Conservation (phyloP, 2,888 invertebrate species). For the Heteromyza rotundicornis region DNA sequence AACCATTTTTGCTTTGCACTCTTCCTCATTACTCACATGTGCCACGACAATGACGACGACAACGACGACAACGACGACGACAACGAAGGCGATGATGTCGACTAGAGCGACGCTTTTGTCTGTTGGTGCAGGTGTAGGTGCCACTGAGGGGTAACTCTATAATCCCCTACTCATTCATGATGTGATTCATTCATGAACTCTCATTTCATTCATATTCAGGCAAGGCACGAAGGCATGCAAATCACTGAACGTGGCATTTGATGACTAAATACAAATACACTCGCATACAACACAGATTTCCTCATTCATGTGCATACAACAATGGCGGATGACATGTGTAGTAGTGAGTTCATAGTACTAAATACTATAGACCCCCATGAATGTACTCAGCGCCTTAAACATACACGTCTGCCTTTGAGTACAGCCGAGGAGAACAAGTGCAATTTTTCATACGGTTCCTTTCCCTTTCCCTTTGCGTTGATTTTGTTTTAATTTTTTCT, state of each 20-base stretch:
- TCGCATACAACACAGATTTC: neutral
- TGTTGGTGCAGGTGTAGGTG: conserved; percentile 18
- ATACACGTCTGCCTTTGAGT: too few species aligned
- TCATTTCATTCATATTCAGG: conserved; percentile 41
- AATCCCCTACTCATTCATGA: conserved; percentile 23
- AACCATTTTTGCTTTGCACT: too few species aligned
- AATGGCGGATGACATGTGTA: neutral
- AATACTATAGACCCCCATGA: neutral
- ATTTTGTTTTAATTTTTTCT: too few species aligned
- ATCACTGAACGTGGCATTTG: too few species aligned
- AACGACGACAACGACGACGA: conserved; percentile 1
- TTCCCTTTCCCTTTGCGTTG: too few species aligned
- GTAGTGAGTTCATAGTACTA: neutral
- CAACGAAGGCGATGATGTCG: conserved; percentile 15
- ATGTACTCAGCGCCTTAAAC: too few species aligned
- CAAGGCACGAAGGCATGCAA: neutral
- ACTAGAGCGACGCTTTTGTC: conserved; percentile 12
- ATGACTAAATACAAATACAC: neutral
- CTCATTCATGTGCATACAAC: too few species aligned
- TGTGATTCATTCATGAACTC: conserved; percentile 49
- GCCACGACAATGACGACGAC: conserved; percentile 12
- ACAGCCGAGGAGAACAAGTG: too few species aligned
- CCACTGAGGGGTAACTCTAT: neutral
- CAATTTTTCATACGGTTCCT: too few species aligned
- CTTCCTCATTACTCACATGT: neutral